These are phyloP conservation scores for Darevskia mixta DNA, from an alignment of 2,797 vertebrate genomes.

Conservation along the genomic window DNA sequence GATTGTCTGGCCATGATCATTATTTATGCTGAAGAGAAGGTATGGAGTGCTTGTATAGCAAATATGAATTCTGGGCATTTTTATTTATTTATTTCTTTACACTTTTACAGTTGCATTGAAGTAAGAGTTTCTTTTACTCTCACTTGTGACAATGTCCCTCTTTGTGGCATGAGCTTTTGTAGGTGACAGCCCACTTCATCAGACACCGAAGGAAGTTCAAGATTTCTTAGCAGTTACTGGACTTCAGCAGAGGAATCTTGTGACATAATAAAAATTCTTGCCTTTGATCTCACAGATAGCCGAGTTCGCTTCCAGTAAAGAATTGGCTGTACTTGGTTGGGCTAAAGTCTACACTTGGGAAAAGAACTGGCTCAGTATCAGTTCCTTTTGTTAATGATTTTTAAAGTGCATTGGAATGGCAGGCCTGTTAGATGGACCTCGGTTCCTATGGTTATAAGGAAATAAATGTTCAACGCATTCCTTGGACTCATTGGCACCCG, in stretches of 20 bases:
- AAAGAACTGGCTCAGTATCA: slow-evolving; percentile 18
- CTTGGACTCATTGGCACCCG: not conserved
- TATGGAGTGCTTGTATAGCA: not conserved
- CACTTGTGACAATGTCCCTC: not conserved
- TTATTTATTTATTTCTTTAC: too few relatives aligned
- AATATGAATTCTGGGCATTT: not conserved
- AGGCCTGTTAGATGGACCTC: not conserved
- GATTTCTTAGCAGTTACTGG: not conserved
- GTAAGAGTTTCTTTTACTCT: not conserved
- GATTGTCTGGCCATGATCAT: not conserved
- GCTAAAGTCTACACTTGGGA: slow-evolving; percentile 24
- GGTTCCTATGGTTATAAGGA: rapidly evolving
- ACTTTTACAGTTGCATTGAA: not conserved
- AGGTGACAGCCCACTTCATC: not conserved
- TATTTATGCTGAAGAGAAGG: not conserved
- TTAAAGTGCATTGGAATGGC: slow-evolving; percentile 12
- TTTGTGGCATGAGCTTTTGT: not conserved
- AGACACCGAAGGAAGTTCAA: slow-evolving; percentile 22
- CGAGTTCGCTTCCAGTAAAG: slow-evolving; percentile 30
- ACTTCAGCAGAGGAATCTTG: slow-evolving; percentile 23
- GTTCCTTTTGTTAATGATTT: slow-evolving; percentile 16
- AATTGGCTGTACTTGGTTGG: not conserved
- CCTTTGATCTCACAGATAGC: slow-evolving; percentile 37
- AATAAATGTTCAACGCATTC: not conserved
- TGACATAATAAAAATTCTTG: slow-evolving; percentile 32